Evolutionary conservation across 2,888 invertebrate species (phyloP).

Genomic region (Noctua comes): DNA sequence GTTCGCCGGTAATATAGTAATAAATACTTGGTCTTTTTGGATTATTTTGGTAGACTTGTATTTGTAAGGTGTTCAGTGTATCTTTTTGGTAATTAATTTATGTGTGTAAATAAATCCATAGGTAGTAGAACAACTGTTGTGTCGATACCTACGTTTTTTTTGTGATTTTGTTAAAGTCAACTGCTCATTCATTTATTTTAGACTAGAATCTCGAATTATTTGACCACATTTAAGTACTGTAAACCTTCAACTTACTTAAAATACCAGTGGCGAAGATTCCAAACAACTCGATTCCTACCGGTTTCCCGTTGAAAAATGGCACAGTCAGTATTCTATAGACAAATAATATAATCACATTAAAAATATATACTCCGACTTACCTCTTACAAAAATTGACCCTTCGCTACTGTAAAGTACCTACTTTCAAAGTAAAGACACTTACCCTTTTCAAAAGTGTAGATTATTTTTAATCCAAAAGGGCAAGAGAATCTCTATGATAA

Average conservation of each 20-base stretch:
- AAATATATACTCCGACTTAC: no score
- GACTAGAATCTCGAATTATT: background rate
- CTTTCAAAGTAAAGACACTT: background rate
- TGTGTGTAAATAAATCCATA: background rate
- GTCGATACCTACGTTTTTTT: background rate
- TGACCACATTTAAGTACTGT: background rate
- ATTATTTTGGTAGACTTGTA: slow-evolving; percentile 19
- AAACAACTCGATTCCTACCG: no score
- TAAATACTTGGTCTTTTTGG: slow-evolving; percentile 53
- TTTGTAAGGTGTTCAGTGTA: slow-evolving; percentile 12
- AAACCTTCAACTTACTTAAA: background rate
- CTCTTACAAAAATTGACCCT: no score
- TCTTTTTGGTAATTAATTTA: background rate
- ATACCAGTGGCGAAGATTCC: no score
- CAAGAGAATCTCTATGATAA: slow-evolving; percentile 10
- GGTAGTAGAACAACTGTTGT: background rate
- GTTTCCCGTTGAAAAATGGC: no score
- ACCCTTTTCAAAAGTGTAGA: slow-evolving; percentile 1
- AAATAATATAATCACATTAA: no score
- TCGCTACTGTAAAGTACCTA: no score
- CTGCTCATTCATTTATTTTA: background rate
- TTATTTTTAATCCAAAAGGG: slow-evolving; percentile 13
- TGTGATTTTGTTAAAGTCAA: background rate
- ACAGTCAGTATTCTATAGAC: no score
- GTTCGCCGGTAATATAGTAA: slow-evolving; percentile 57